Evolutionary conservation across 2,113 vertebrate species (phyloP), one percentile per base, ranked within the genome.

Genomic region (Scolopax mira): DNA sequence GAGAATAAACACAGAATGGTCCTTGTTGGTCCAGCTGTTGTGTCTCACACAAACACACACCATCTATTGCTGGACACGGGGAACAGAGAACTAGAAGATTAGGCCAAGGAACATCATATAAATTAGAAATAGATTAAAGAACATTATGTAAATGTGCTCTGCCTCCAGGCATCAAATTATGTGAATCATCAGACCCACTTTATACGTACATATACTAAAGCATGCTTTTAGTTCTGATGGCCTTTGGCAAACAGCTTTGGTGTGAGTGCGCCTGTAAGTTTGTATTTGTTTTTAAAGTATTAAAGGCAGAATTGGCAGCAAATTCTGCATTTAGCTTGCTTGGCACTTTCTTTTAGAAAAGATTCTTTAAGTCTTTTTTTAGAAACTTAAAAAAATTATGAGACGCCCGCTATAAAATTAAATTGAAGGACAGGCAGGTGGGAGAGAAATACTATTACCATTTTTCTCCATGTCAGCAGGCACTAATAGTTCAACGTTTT

Each of bases 361-460:
- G 66, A 87, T 65, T 90, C 79, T 94, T 88, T 42, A 95, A 90
- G 48, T 22, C 57, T 84, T 93, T 92, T 95, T 89, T 93, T 79
- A 61, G 93, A 94, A 95, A 87, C 54, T 61, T 85, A 15, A 24
- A 95, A 85, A 92, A 95, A 89, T 74, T 66, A 88, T 41, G 88
- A 95, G 84, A 86, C 70, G 75, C 61, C 39, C 1, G 0, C 86
- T 77, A 95, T 70, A 92, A 93, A 96, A 96, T 79, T 67, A 78
- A 93, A 82, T 54, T 75, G 93, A 94, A 96, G 88, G 96, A 94
- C 86, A 95, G 42, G 93, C 92, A 95, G 87, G 83, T 94, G 92
- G 88, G 88, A 90, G 41, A 95, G 72, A 94, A 96, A 85, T 58
- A 66, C 66, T 81, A 75, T 75, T 92, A 82, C 73, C 70, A 69